phyloP scores from a whole-genome alignment of 2,797 vertebrate species.

The Tokudaia tokunoshimensis region DNA sequence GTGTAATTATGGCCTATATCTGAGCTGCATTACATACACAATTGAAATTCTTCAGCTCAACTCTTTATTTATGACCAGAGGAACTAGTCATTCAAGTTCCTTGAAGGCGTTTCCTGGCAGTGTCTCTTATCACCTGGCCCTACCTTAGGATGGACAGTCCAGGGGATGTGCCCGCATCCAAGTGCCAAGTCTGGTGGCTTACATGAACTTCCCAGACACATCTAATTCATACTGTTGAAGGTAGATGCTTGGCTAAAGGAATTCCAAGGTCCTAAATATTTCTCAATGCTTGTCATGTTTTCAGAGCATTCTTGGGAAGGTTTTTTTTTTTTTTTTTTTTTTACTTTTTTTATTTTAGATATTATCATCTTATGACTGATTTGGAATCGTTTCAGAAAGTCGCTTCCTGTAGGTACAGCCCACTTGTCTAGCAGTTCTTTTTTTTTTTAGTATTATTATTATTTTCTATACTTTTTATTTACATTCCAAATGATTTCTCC shows the following conservation, averaged over 20 bases:
- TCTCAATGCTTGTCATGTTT: constrained; percentile 57
- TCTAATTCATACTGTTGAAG: constrained; percentile 53
- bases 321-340: background rate
- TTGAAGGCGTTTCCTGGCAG: constrained; percentile 73
- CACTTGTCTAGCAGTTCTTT: constrained; percentile 61
- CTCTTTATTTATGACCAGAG: constrained; percentile 87
- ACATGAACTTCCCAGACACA: constrained; percentile 66
- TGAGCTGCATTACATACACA: constrained; percentile 88
- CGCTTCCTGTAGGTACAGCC: constrained; percentile 67
- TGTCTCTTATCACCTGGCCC: constrained; percentile 25
- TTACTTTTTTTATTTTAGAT: constrained; percentile 63
- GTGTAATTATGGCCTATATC: constrained; percentile 90
- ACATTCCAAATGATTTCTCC: too few species aligned
- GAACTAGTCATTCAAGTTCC: constrained; percentile 85
- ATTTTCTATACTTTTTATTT: too few species aligned
- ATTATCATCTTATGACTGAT: constrained; percentile 82
- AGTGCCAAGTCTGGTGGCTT: background rate
- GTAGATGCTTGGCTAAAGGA: constrained; percentile 46
- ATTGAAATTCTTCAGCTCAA: constrained; percentile 86
- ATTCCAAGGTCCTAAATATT: constrained; percentile 68
- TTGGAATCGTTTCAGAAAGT: constrained; percentile 77
- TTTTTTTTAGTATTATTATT: too few species aligned
- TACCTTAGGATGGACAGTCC: constrained; percentile 27
- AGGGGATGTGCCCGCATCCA: background rate
- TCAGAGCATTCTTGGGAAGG: constrained; percentile 61